Evolutionary conservation across 1,140 invertebrate genomes (phyloP), one percentile per base, ranked within the genome.

Genomic region (Drosophila lacertosa): DNA sequence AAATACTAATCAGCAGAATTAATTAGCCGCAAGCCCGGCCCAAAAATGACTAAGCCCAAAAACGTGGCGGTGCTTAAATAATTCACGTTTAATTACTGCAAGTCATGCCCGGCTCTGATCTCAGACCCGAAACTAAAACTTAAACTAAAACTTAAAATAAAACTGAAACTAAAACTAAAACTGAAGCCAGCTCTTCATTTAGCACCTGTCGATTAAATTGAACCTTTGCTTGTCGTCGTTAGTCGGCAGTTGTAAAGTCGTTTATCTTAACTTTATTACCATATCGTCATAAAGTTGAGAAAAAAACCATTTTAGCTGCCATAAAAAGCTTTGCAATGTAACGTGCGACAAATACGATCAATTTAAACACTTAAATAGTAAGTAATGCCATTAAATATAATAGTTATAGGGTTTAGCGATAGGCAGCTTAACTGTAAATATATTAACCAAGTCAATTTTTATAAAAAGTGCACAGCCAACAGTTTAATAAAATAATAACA

Each of bases 251-350:
- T 16, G 33, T 54, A 24, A 39, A 39, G 11, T n/a, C 9, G 10
- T 20, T 29, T 9, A 10, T 32, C 13, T 33, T 11, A 16, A 11
- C 39, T 65, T 65, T 24, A 47, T 58, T 20, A 39, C 53, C 62
- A 18, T 51, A 32, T 1, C 47, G 39, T 42, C 39, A 13, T 50
- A 29, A 66, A 58, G 11, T 22, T 42, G 15, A 24, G 15, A 22
- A 9, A 13, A 15, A 26, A 15, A 6, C 5, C 1, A 9, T 45
- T 45, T 2, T 3, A 10, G 3, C 15, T 20, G 29, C 18, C 48
- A 20, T 50, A 20, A 50, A 50, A 29, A n/a, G n/a, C n/a, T n/a
- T n/a, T 29, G 26, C 6, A 7, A 11, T 2, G 0, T 20, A 26
- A 6, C 13, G 32, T 40, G 48, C 53, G 1, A 9, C 9, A 6